Percentiles rank a stretch among this genome's conserved stretches.
These are phyloP conservation scores for Flabesymbios commensalis DNA, from an alignment of 2,888 invertebrate genomes.

Conservation along the genomic window DNA sequence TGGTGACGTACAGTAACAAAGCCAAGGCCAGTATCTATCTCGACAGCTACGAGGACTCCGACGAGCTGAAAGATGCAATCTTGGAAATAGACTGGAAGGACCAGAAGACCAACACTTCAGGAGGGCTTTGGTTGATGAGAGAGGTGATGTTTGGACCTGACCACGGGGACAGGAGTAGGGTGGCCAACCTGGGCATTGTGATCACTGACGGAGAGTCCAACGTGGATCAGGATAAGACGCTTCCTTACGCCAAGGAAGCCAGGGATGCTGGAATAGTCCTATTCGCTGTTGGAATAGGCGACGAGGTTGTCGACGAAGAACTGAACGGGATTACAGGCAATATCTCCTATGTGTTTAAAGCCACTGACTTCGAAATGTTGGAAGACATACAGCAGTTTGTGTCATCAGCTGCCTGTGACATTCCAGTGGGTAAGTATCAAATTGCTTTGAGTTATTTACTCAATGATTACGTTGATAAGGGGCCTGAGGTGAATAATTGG, in stretches of 20 bases:
- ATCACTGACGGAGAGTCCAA: slow-evolving; percentile 53
- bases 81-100: slow-evolving; percentile 19
- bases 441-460: no score
- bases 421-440: slow-evolving; percentile 30
- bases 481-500: no score
- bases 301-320: slow-evolving; percentile 15
- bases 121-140: slow-evolving; percentile 33
- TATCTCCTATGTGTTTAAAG: slow-evolving; percentile 42
- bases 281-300: slow-evolving; percentile 31
- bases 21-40: slow-evolving; percentile 23
- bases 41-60: slow-evolving; percentile 8
- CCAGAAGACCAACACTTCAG: slow-evolving; percentile 24
- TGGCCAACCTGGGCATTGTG: slow-evolving; percentile 42
- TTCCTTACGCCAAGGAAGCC: slow-evolving; percentile 27
- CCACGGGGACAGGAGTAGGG: slow-evolving; percentile 45
- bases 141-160: slow-evolving; percentile 42
- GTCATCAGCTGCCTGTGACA: slow-evolving; percentile 38
- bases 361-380: slow-evolving; percentile 40
- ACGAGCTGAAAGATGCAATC: slow-evolving; percentile 8
- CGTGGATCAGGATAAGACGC: slow-evolving; percentile 16
- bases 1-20: slow-evolving; percentile 22
- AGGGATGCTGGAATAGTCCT: slow-evolving; percentile 19
- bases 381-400: slow-evolving; percentile 38
- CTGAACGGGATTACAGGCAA: slow-evolving; percentile 43
- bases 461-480: no score